phyloP scores from a whole-genome alignment of 2,888 invertebrate species.

The Ichneumon xanthorius region DNA sequence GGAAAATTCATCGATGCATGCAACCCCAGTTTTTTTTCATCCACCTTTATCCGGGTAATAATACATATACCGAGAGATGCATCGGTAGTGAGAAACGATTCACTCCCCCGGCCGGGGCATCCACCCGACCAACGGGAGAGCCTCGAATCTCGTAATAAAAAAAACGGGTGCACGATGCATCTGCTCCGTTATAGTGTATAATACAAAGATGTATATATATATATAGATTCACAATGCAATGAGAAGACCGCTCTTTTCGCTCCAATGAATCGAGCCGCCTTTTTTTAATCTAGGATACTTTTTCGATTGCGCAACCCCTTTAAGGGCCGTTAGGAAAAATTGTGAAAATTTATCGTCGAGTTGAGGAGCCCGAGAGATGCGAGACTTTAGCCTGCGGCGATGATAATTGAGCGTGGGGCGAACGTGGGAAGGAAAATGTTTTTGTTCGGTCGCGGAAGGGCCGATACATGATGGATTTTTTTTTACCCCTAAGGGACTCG shows the following conservation, averaged over 20 bases:
- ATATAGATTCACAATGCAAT: slow-evolving; percentile 55
- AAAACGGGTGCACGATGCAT: slow-evolving; percentile 67
- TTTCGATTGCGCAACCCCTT: slow-evolving; percentile 61
- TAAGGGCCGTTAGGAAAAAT: slow-evolving; percentile 56
- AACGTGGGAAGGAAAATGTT: slow-evolving; percentile 53
- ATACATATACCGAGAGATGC: slow-evolving; percentile 52
- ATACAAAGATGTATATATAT: slow-evolving; percentile 42
- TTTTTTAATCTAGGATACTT: slow-evolving; percentile 41
- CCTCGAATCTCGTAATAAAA: slow-evolving; percentile 70
- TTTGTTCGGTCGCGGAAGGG: slow-evolving; percentile 9
- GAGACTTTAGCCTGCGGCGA: slow-evolving; percentile 25
- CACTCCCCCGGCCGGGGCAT: slow-evolving; percentile 61
- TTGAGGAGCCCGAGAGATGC: not conserved
- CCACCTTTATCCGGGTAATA: slow-evolving; percentile 58
- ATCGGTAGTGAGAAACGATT: slow-evolving; percentile 59
- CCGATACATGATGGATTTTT: too few relatives aligned
- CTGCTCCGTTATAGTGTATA: slow-evolving; percentile 64
- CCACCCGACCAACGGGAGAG: slow-evolving; percentile 40
- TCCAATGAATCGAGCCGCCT: slow-evolving; percentile 44
- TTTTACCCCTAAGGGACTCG: too few relatives aligned
- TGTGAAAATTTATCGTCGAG: slow-evolving; percentile 7
- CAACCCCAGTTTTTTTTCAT: slow-evolving; percentile 66
- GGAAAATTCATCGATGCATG: slow-evolving; percentile 71
- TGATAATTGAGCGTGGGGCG: slow-evolving; percentile 51
- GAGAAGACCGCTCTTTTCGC: slow-evolving; percentile 63